Evolutionary conservation across 2,888 invertebrate species (phyloP).

Genomic region (Argyra leucocephala): DNA sequence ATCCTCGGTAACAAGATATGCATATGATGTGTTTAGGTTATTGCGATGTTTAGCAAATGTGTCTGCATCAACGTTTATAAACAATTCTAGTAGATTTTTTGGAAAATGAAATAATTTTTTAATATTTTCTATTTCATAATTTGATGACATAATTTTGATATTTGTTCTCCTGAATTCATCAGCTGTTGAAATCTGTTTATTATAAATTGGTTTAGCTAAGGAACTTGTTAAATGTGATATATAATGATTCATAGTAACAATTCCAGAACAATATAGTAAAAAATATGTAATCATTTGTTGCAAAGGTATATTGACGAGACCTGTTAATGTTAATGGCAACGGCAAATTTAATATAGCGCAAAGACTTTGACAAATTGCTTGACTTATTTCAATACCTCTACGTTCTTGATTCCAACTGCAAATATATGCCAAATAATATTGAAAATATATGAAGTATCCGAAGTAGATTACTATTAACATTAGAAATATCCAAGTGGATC

Average conservation of each 20-base stretch:
- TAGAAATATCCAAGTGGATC: background rate
- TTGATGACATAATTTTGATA: background rate
- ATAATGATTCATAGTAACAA: background rate
- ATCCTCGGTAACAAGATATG: slow-evolving; percentile 33
- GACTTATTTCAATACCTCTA: background rate
- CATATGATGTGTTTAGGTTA: slow-evolving; percentile 28
- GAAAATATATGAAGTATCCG: background rate
- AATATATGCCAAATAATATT: no score
- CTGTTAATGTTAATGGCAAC: background rate
- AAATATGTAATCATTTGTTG: background rate
- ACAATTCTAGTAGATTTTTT: background rate
- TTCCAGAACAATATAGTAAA: background rate
- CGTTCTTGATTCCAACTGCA: background rate
- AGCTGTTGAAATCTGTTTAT: background rate
- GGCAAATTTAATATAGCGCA: background rate
- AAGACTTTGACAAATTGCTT: background rate
- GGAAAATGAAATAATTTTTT: background rate
- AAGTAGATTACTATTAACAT: background rate
- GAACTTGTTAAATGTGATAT: background rate
- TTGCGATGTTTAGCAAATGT: slow-evolving; percentile 25
- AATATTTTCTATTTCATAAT: background rate
- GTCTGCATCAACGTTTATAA: slow-evolving; percentile 26
- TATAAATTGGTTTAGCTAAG: background rate
- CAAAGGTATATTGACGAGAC: background rate
- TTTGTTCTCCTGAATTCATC: background rate